Conservation (phyloP, 2,113 vertebrate species). For the Hemiprocne comata region DNA sequence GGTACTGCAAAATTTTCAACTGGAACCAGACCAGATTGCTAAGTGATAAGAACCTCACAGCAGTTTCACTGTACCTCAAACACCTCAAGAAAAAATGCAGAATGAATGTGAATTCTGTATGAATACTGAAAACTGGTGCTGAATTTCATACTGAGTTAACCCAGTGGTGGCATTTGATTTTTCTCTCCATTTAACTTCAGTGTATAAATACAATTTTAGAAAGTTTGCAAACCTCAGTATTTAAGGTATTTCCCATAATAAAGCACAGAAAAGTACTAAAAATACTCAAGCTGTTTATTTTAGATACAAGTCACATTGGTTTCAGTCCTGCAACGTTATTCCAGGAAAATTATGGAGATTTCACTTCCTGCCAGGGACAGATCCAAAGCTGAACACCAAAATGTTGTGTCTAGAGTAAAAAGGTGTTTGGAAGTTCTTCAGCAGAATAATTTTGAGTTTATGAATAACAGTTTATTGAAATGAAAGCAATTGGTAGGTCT, state of each 20-base stretch:
- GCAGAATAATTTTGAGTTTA: background rate
- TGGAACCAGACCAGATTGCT: slow-evolving; percentile 60
- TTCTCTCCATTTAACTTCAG: slow-evolving; percentile 17
- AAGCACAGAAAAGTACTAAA: background rate
- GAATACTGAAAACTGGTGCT: slow-evolving; percentile 13
- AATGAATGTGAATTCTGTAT: slow-evolving; percentile 46
- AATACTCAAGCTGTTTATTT: background rate
- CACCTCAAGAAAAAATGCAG: slow-evolving; percentile 64
- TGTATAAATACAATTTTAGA: slow-evolving; percentile 10
- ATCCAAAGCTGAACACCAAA: background rate
- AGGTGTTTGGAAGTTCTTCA: background rate
- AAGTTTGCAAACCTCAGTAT: slow-evolving; percentile 51
- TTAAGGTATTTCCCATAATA: slow-evolving; percentile 59
- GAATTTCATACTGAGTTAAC: slow-evolving; percentile 32
- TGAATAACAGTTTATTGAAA: background rate
- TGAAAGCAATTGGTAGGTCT: background rate
- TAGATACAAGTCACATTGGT: background rate
- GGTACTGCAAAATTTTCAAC: slow-evolving; percentile 41
- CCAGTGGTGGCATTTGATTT: slow-evolving; percentile 27
- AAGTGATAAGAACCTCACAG: slow-evolving; percentile 71
- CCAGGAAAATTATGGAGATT: background rate
- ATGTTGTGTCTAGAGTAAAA: background rate
- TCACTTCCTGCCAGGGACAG: background rate
- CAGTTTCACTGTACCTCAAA: slow-evolving; percentile 65
- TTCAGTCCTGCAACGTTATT: background rate